These are phyloP conservation scores for Scolopax rusticola DNA, from an alignment of 2,797 vertebrate species.

Conservation along the genomic window DNA sequence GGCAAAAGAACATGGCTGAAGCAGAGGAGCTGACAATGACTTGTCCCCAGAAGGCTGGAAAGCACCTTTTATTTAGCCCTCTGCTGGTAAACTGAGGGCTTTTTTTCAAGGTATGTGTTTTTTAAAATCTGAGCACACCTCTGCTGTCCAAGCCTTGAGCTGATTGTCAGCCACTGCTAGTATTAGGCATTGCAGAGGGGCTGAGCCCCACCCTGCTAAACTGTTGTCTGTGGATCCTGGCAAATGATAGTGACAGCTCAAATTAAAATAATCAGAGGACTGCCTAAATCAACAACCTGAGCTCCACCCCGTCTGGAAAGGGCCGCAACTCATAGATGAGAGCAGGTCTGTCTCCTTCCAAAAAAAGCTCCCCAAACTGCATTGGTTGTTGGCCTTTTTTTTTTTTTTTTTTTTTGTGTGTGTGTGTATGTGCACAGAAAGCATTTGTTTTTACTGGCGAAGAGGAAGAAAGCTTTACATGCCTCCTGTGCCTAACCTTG, in stretches of 20 bases:
- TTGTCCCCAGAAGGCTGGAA: not conserved
- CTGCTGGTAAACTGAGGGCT: not conserved
- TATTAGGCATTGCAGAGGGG: not conserved
- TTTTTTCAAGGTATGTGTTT: not conserved
- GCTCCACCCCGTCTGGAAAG: not conserved
- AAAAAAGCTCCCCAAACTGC: not conserved
- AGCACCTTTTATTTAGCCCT: not conserved
- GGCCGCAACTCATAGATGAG: not conserved
- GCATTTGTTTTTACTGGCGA: not conserved
- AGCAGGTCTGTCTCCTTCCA: not conserved
- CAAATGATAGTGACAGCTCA: not conserved
- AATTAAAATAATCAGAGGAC: constrained; percentile 27
- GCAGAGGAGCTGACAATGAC: not conserved
- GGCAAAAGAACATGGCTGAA: constrained; percentile 9
- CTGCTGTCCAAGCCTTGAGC: not conserved
- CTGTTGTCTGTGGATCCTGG: constrained; percentile 9
- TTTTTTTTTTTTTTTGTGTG: not conserved
- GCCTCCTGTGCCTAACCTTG: not conserved
- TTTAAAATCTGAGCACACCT: not conserved
- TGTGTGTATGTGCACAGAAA: not conserved
- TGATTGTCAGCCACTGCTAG: not conserved
- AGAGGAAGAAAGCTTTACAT: not conserved
- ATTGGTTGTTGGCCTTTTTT: not conserved
- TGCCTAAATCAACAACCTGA: constrained; percentile 4
- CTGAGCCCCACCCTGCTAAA: constrained; percentile 1